Percentiles rank a stretch among this genome's conserved stretches.
Conservation (phyloP, 2,113 vertebrate species). For the Sebastes schlegelii region DNA sequence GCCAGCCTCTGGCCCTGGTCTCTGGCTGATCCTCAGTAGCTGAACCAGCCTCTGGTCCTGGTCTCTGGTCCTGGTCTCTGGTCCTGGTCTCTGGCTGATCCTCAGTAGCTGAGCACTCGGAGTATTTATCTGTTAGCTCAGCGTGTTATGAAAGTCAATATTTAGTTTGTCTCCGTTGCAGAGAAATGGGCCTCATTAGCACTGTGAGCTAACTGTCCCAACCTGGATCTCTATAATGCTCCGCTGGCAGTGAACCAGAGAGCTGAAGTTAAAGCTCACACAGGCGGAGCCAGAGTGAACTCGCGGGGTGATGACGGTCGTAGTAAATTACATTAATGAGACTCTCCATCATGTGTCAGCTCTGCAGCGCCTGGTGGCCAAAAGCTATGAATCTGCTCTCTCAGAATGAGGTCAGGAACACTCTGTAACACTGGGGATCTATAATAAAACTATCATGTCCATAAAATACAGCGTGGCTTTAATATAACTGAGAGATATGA, state of each 20-base stretch:
- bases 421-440: neutral
- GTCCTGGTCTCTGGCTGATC: neutral
- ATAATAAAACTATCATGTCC: slow-evolving; percentile 20
- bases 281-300: slow-evolving; percentile 45
- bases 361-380: slow-evolving; percentile 14
- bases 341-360: slow-evolving; percentile 54
- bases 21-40: no score
- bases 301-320: slow-evolving; percentile 46
- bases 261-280: slow-evolving; percentile 20
- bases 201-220: slow-evolving; percentile 28
- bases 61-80: no score
- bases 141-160: slow-evolving; percentile 45
- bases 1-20: neutral
- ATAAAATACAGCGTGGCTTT: slow-evolving; percentile 14
- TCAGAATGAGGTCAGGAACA: slow-evolving; percentile 40
- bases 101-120: neutral
- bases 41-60: no score
- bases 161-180: slow-evolving; percentile 37
- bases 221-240: slow-evolving; percentile 29
- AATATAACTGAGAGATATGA: neutral
- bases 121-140: slow-evolving; percentile 1
- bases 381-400: slow-evolving; percentile 32
- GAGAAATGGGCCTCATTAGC: slow-evolving; percentile 60
- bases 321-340: slow-evolving; percentile 69
- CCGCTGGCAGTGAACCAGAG: slow-evolving; percentile 48